These are phyloP conservation scores for Acanthornis magna DNA, from an alignment of 2,797 vertebrate species.

Conservation along the genomic window DNA sequence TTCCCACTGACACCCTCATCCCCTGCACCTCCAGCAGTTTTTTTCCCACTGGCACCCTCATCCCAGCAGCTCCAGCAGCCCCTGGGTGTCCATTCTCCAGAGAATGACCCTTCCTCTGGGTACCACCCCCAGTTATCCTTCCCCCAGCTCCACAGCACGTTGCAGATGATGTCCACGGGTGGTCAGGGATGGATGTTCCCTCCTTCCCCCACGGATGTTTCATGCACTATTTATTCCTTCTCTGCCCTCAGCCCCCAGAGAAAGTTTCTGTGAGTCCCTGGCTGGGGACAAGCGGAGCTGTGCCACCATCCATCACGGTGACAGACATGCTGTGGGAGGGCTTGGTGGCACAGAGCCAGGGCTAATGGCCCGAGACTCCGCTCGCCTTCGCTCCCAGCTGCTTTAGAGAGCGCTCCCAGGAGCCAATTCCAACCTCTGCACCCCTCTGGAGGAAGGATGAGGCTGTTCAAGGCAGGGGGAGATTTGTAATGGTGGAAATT, in stretches of 20 bases:
- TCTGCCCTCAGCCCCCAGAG: background rate
- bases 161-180: background rate
- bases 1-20: no score
- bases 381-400: background rate
- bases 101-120: background rate
- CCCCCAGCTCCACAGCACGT: rapidly evolving
- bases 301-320: slow-evolving; percentile 73
- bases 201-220: background rate
- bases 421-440: background rate
- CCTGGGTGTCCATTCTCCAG: background rate
- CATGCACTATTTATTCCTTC: slow-evolving; percentile 57
- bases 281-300: slow-evolving; percentile 50
- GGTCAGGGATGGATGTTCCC: background rate
- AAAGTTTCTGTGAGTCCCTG: background rate
- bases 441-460: background rate
- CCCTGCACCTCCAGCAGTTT: no score
- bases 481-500: background rate
- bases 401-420: background rate
- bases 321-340: background rate
- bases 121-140: no score
- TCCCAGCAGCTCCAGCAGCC: background rate
- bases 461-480: background rate
- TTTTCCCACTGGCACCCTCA: background rate
- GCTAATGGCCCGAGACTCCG: slow-evolving; percentile 58
- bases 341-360: slow-evolving; percentile 48